Base-by-base conservation (phyloP, 1,140 invertebrate genomes). In the Teleopsis dalmanni region DNA sequence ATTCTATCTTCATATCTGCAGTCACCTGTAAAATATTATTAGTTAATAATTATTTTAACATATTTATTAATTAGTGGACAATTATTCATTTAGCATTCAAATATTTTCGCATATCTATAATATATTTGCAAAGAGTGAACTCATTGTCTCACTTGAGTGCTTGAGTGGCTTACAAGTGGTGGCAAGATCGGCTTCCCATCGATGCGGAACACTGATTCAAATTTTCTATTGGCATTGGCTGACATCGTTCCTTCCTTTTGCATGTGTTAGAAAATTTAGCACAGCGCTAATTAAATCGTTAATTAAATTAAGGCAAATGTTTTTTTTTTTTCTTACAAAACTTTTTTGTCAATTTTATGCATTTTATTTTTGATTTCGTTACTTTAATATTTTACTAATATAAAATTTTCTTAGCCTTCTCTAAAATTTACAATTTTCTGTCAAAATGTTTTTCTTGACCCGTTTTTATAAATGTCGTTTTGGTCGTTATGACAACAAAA, bases 111-210 rank as follows among this genome's bases (percentile, higher is more conserved):
- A 35, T 10, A 35, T 19, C 19, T 19, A 35, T 35, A 35, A 35
- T 31, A 31, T 31, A 35, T 35, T 14, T 7, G 3, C 10, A 31
- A 11, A 31, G 29, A 31, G 29, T 22, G 25, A 16, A 18, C 31
- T 19, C 19, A 31, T 22, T 14, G 21, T 14, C 18, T 16, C 11
- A 34, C 53, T 49, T 3, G 14, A 21, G 21, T 14, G 26, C 8
- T 29, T 34, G 13, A 7, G 5, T 11, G 11, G 70, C 71, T 73
- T 73, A 82, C 81, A 60, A 82, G 35, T 18, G 81, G 81, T 38
- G 80, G 77, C 51, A 83, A 59, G 57, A 83, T 78, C 46, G 78
- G 73, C 46, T 72, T 61, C n/a, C 78, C 79, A 56, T 77, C 75
- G 54, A 82, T 72, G 72, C 76, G 78, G 36, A 81, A 80, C 57